Evolutionary conservation across 2,113 vertebrate genomes (phyloP), one percentile per base, ranked within the genome.

Genomic region (Elachura formosa): DNA sequence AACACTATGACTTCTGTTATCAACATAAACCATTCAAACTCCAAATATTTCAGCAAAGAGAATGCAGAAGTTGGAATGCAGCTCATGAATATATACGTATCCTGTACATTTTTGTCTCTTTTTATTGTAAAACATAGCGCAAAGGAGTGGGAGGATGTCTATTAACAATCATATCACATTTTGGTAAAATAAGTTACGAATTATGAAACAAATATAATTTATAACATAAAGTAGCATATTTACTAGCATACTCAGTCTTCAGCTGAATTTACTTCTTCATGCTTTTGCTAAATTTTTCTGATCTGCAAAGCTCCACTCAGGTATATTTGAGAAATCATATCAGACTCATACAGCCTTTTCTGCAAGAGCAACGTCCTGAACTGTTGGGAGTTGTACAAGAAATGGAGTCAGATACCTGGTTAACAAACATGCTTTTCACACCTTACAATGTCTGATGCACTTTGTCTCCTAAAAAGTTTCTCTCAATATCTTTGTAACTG

Each of bases 391-490:
- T 3, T 55, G 31, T 24, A 45, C 20, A 18, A 62, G 59, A 66
- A 64, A 52, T 14, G 9, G 49, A 59, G 9, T 36, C 25, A 51
- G 25, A 26, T 1, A 56, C 10, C 29, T 31, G 22, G 14, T 21
- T 40, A 62, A 54, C 13, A 80, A 66, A 87, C 8, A 34, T 0
- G 12, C 14, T 14, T 33, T 22, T 43, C 33, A 55, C 29, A 38
- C 20, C 7, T 73, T 31, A 49, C 0, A 2, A 31, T 2, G 15
- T 31, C 11, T 52, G 33, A 24, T 14, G 31, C 5, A 24, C 8
- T 71, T 71, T 14, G 18, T 11, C 34, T 23, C 16, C 38, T 41
- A 26, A 54, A 52, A 43, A 49, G 23, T 14, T 77, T 51, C 22
- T 56, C 22, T 68, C 7, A 22, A 14, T 11, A 45, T 6, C 8